phyloP scores from a whole-genome alignment of 2,797 vertebrate species.

The Sitta carolinensis region DNA sequence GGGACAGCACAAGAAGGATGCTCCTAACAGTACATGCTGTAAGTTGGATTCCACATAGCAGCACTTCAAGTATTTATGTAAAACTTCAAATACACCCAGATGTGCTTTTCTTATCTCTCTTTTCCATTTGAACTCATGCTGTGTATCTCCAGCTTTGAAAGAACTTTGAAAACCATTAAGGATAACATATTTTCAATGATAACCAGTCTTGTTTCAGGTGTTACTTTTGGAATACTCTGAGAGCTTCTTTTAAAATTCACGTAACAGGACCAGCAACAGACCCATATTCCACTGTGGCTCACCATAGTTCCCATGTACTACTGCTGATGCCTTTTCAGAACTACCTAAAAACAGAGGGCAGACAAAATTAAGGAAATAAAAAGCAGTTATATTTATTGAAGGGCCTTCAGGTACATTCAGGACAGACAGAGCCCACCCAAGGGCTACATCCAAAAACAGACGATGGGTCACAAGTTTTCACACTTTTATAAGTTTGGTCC shows the following conservation, averaged over 20 bases:
- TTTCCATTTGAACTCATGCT: background rate
- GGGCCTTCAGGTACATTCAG: background rate
- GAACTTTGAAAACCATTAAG: background rate
- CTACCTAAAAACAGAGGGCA: background rate
- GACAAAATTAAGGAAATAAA: background rate
- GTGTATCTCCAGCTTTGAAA: background rate
- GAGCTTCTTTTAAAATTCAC: background rate
- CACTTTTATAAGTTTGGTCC: background rate
- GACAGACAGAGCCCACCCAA: background rate
- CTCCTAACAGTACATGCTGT: background rate
- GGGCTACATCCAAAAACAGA: background rate
- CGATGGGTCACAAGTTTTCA: rapidly evolving
- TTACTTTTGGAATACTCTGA: background rate
- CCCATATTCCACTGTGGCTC: background rate
- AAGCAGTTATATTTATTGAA: background rate
- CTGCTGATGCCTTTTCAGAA: background rate
- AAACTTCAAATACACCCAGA: background rate
- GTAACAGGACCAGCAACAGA: background rate
- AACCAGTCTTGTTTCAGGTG: background rate
- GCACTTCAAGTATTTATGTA: background rate
- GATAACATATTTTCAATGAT: background rate
- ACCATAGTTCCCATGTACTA: background rate
- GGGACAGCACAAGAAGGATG: background rate
- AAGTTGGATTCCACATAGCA: background rate
- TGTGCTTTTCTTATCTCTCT: background rate